phyloP scores from a whole-genome alignment of 2,797 vertebrate species.

The Leucoraja ocellata region DNA sequence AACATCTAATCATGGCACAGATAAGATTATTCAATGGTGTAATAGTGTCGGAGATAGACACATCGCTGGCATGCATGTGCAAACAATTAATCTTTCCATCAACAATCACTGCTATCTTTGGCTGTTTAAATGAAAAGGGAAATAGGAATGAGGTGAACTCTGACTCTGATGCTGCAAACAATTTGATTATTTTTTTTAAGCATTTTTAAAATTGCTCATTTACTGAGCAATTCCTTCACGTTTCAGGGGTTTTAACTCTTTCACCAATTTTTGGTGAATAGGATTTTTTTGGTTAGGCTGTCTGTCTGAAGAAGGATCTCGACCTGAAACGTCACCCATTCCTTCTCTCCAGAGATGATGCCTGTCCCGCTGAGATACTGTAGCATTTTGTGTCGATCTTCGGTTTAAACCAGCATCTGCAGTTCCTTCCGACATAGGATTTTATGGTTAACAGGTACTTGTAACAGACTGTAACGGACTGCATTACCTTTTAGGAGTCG shows the following conservation, averaged over 20 bases:
- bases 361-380: no score
- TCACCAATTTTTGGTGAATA: no score
- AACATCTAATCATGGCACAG: conserved; percentile 20
- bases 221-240: background rate
- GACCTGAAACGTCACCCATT: no score
- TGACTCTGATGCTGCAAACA: background rate
- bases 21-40: background rate
- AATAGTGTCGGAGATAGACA: background rate
- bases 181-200: background rate
- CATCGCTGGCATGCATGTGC: background rate
- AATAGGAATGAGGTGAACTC: background rate
- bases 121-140: background rate
- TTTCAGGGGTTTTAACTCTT: background rate
- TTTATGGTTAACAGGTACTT: no score
- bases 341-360: no score
- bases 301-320: no score
- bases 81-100: conserved; percentile 14
- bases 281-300: no score
- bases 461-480: no score
- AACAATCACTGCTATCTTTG: background rate
- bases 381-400: no score
- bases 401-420: no score
- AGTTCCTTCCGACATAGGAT: no score
- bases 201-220: background rate
- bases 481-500: background rate